Evolutionary conservation across 2,797 vertebrate species (phyloP).

Genomic region (Megaceryle alcyon): DNA sequence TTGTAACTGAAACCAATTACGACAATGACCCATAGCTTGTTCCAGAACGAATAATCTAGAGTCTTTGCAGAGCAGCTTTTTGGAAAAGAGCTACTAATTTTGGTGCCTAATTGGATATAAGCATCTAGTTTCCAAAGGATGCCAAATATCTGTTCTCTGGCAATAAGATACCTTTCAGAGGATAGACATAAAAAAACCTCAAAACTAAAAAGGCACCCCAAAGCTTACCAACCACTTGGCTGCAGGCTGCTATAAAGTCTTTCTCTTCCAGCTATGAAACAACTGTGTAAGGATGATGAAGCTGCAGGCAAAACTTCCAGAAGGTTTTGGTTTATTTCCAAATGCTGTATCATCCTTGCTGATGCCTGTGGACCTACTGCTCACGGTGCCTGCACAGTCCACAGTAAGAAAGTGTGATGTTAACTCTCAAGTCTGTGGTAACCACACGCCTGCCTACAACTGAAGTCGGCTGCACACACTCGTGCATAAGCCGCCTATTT

Average conservation of each 20-base stretch:
- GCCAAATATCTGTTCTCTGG: background rate
- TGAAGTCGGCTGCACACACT: background rate
- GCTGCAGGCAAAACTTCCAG: background rate
- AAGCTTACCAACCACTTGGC: background rate
- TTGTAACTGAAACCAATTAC: background rate
- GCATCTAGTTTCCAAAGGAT: background rate
- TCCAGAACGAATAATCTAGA: background rate
- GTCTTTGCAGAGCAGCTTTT: background rate
- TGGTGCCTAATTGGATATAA: background rate
- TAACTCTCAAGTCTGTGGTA: constrained; percentile 37
- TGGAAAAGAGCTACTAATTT: background rate
- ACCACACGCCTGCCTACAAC: constrained; percentile 28
- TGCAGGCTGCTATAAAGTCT: background rate
- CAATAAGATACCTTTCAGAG: background rate
- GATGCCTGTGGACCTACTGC: background rate
- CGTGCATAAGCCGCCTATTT: constrained; percentile 27
- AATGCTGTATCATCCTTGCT: background rate
- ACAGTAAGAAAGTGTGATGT: background rate
- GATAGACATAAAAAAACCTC: background rate
- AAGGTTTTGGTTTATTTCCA: background rate
- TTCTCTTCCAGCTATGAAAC: background rate
- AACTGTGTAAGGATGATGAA: background rate
- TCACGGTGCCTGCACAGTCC: background rate
- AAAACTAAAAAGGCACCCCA: background rate
- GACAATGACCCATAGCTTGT: background rate